Conservation (phyloP, 2,888 invertebrate species). For the Escarpia spicata region DNA sequence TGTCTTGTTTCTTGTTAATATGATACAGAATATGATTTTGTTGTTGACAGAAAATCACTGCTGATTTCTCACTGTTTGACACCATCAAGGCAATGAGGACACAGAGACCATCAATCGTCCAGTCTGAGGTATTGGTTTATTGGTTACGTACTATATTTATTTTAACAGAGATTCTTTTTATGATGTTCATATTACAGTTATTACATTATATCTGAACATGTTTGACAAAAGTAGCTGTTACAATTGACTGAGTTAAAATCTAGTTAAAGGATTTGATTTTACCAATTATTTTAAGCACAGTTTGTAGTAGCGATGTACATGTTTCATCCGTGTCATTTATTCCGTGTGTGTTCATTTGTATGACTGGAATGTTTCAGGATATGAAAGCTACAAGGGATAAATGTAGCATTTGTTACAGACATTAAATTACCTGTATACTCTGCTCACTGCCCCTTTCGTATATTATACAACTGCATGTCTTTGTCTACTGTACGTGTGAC, state of each 20-base stretch:
- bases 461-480: too few relatives aligned
- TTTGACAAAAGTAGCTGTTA: too few relatives aligned
- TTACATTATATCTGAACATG: too few relatives aligned
- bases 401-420: slow-evolving; percentile 17
- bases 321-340: background rate
- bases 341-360: background rate
- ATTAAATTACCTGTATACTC: background rate
- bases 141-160: background rate
- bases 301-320: background rate
- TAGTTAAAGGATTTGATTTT: background rate
- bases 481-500: too few relatives aligned
- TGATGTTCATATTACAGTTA: background rate
- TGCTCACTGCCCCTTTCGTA: too few relatives aligned
- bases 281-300: background rate
- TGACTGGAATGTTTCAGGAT: background rate
- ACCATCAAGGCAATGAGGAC: slow-evolving; percentile 70
- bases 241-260: background rate
- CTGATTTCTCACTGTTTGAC: slow-evolving; percentile 67
- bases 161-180: background rate
- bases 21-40: background rate
- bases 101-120: slow-evolving; percentile 68
- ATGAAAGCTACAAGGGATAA: background rate
- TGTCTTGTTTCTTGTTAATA: background rate
- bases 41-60: slow-evolving; percentile 51
- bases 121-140: slow-evolving; percentile 51